Evolutionary conservation across 1,140 invertebrate species (phyloP).

Genomic region (Drosophila sucinea): DNA sequence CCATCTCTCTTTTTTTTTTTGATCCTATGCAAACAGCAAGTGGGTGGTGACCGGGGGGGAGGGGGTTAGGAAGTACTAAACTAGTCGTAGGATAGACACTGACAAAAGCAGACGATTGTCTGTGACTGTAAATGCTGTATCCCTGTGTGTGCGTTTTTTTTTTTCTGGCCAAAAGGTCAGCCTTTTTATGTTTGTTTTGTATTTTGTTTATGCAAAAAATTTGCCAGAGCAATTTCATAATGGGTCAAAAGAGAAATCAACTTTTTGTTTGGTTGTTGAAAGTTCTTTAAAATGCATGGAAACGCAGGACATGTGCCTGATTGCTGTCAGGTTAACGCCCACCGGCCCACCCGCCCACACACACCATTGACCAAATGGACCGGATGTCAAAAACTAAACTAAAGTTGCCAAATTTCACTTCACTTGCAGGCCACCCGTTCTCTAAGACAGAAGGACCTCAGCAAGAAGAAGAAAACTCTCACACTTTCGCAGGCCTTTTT

Average conservation of each 20-base stretch:
- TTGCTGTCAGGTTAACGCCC: slow-evolving; percentile 73
- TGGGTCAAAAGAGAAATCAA: slow-evolving; percentile 81
- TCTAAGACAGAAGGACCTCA: slow-evolving; percentile 16
- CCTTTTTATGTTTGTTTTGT: slow-evolving; percentile 75
- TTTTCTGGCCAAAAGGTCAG: slow-evolving; percentile 56
- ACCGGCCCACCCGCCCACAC: neutral
- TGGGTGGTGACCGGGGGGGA: neutral
- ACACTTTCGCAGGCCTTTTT: slow-evolving; percentile 44
- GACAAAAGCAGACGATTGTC: slow-evolving; percentile 45
- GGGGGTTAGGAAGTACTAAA: slow-evolving; percentile 22
- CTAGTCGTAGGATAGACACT: slow-evolving; percentile 38
- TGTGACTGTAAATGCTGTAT: slow-evolving; percentile 28
- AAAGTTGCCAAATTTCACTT: slow-evolving; percentile 66
- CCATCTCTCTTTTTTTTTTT: slow-evolving; percentile 33
- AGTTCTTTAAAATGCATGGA: slow-evolving; percentile 78
- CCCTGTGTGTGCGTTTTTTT: slow-evolving; percentile 13
- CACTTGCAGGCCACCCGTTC: neutral
- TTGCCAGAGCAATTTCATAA: slow-evolving; percentile 81
- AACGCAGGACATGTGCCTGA: slow-evolving; percentile 67
- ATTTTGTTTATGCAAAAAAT: slow-evolving; percentile 79
- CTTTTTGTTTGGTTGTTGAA: slow-evolving; percentile 64
- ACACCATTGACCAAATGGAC: slow-evolving; percentile 75
- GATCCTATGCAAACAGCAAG: slow-evolving; percentile 74
- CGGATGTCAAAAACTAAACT: slow-evolving; percentile 73
- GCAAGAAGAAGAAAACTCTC: slow-evolving; percentile 4